A percentile compares a stretch with the other conserved stretches of the same genome.
phyloP scores from a whole-genome alignment of 2,888 invertebrate genomes.

The Cabera pusaria region DNA sequence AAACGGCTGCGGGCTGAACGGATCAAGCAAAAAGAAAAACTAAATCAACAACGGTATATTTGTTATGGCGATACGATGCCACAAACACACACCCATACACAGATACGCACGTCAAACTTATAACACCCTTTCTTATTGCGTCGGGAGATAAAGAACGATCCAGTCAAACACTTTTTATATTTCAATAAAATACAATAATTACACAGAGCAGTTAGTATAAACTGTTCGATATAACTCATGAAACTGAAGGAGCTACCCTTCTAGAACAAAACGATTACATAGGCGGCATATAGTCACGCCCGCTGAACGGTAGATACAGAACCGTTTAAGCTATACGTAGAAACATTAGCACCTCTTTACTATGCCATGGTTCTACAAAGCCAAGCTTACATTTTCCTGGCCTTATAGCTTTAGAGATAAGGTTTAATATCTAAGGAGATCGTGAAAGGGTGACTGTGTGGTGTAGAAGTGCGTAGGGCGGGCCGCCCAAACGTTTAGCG shows the following conservation, averaged over 20 bases:
- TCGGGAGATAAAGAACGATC: too few species aligned
- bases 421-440: constrained; percentile 38
- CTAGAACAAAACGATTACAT: constrained; percentile 29
- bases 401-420: constrained; percentile 37
- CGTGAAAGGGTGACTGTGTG: constrained; percentile 44
- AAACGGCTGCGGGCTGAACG: too few species aligned
- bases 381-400: constrained; percentile 21
- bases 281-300: constrained; percentile 59
- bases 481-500: constrained; percentile 83
- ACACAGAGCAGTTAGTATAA: too few species aligned
- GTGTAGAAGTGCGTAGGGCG: constrained; percentile 69
- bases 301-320: constrained; percentile 54
- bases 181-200: too few species aligned
- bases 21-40: too few species aligned
- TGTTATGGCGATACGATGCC: too few species aligned
- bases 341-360: constrained; percentile 51
- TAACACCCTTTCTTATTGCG: too few species aligned
- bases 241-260: neutral
- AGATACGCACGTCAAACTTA: too few species aligned
- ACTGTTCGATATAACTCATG: too few species aligned
- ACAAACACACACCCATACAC: too few species aligned
- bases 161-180: too few species aligned
- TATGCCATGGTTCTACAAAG: constrained; percentile 54
- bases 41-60: too few species aligned
- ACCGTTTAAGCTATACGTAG: constrained; percentile 71